Conservation (phyloP, 2,797 vertebrate genomes). For the Gobio occitaniae region DNA sequence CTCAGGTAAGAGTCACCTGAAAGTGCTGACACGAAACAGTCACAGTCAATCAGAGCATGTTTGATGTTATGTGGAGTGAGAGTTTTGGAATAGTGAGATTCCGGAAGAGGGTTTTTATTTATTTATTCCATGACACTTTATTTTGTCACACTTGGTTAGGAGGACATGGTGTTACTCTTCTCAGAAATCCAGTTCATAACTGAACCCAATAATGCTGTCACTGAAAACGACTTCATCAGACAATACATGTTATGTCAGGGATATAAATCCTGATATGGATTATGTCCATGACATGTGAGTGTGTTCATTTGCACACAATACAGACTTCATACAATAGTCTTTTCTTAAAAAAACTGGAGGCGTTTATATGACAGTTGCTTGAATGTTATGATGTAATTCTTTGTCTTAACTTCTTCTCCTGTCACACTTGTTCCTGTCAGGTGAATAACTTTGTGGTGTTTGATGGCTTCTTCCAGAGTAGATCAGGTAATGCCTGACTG, state of each 20-base stretch:
- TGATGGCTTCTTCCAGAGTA: slow-evolving; percentile 89
- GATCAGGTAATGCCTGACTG: slow-evolving; percentile 75
- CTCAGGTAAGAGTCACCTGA: slow-evolving; percentile 80
- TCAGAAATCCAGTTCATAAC: background rate
- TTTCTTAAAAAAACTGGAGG: background rate
- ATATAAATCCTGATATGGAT: background rate
- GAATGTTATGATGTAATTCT: background rate
- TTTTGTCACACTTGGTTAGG: background rate
- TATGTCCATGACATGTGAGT: background rate
- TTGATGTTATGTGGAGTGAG: background rate
- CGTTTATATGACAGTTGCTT: background rate
- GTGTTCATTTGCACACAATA: background rate
- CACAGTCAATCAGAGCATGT: background rate
- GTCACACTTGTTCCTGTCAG: slow-evolving; percentile 67
- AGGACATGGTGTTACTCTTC: background rate
- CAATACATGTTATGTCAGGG: background rate
- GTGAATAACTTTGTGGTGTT: slow-evolving; percentile 97
- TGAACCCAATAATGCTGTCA: background rate
- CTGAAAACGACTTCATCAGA: background rate
- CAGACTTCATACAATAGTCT: background rate
- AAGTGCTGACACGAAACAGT: background rate
- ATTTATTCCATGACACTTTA: background rate
- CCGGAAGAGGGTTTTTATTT: background rate
- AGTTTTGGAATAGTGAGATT: background rate
- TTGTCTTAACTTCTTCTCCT: slow-evolving; percentile 13